Base-by-base conservation (phyloP, 2,797 vertebrate species). In the Podarcis siculus region DNA sequence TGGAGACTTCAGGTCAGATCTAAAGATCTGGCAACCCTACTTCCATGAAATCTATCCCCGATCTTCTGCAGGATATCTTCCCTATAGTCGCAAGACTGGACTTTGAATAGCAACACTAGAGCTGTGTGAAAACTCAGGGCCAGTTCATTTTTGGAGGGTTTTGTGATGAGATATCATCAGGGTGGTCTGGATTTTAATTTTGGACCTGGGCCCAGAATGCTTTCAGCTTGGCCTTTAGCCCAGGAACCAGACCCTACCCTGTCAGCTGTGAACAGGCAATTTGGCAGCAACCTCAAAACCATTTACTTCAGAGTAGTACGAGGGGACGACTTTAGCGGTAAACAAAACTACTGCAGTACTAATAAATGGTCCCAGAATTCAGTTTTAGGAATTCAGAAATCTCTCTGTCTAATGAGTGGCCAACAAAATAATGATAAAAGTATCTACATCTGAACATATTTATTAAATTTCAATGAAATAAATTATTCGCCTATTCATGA, bases 171-270 rank as follows among this genome's bases (percentile, higher is more conserved):
- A 55, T 55, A 55, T 55, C 49, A 55, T 15, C 49, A 55, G 45
- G 37, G 73, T 55, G 23, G 85, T 67, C 76, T 79, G 49, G n/a
- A 49, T 69, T 69, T 79, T 79, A 25, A 49, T 32, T 37, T 78
- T 66, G 84, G 75, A 86, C 45, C 75, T 49, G 75, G n/a, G 73
- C 84, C 75, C n/a, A 67, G 75, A 78, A 78, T 83, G 21, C n/a
- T 66, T 10, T 78, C 21, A 49, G 21, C 42, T 23, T 86, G 85
- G 85, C 61, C 58, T n/a, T 79, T 35, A 79, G 76, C 85, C 61
- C 64, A 86, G 75, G 23, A 32, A 79, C 27, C 61, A 55, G 42
- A 67, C 30, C 21, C 39, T 30, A 32, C 64, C 45, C 23, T 78
- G 66, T 17, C 45, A 64, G 42, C 67, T 69, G 30, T 32, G 85